Evolutionary conservation across 2,888 invertebrate species (phyloP).

Genomic region (Anorthoa munda): DNA sequence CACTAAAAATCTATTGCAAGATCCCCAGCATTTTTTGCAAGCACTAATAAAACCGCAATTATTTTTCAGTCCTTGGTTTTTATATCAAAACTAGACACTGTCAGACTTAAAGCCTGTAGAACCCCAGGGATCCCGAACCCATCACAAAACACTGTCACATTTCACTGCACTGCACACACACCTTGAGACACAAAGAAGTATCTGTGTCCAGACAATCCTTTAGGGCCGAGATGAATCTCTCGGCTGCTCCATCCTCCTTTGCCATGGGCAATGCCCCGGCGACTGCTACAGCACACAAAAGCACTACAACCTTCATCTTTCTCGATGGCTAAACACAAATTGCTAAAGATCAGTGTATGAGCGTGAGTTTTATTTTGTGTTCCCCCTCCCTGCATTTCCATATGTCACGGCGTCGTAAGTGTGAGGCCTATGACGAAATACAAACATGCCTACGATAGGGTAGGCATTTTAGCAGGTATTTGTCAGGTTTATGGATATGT

Average conservation of each 20-base stretch:
- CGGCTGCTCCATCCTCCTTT: conserved; percentile 83
- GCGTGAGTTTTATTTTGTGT: conserved; percentile 87
- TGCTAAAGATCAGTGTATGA: conserved; percentile 82
- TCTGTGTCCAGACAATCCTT: conserved; percentile 93
- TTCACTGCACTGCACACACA: conserved; percentile 88
- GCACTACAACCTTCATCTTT: conserved; percentile 85
- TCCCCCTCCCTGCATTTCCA: conserved; percentile 83
- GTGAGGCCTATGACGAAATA: conserved; percentile 79
- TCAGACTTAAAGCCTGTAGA: conserved; percentile 34
- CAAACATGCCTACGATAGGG: conserved; percentile 70
- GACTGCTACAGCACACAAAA: conserved; percentile 80
- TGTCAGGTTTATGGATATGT: conserved; percentile 76
- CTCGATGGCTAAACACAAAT: conserved; percentile 82
- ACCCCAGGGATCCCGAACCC: conserved; percentile 61
- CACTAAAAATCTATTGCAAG: neutral
- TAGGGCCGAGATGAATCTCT: conserved; percentile 86
- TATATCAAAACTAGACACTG: conserved; percentile 51
- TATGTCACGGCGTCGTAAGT: conserved; percentile 80
- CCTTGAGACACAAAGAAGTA: conserved; percentile 94
- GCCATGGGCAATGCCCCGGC: conserved; percentile 83
- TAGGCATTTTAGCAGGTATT: conserved; percentile 80
- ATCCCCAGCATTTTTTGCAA: conserved; percentile 12
- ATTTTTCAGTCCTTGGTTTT: conserved; percentile 64
- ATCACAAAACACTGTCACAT: conserved; percentile 69
- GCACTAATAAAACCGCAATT: conserved; percentile 46